Base-by-base conservation (phyloP, 2,888 invertebrate genomes). In the Mycalesis mineus region DNA sequence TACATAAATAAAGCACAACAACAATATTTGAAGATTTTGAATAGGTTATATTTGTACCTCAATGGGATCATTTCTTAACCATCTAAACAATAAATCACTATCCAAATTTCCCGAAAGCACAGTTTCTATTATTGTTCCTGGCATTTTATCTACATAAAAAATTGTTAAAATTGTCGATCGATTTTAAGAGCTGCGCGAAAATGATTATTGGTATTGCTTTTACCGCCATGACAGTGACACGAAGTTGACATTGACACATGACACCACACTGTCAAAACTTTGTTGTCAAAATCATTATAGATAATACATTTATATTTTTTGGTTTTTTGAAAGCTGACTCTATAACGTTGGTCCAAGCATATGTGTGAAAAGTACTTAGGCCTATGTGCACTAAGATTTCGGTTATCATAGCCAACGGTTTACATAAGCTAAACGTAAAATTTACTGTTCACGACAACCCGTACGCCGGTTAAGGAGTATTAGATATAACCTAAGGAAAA, bases 121-220 rank as follows among this genome's bases (percentile, higher is more conserved):
- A 75, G 81, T 84, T 74, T 88, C 82, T 70, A 91, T 81, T 67
- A 91, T 77, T 64, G 78, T 81, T 64, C 88, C 88, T 51, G 87
- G 79, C 91, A 91, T 91, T 82, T 77, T 61, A 58, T 39, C 61
- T 63, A 58, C 56, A 65, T 57, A 54, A 62, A 64, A 44, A 68
- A 65, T 56, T 63, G 31, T 68, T 22, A 69, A 63, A 63, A 61
- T 63, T 65, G 56, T 49, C 60, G 72, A 81, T 78, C 75, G 77
- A 82, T 80, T 70, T 28, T 11, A 9, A 36, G 17, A 55, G 55
- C 55, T 63, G 63, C 62, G 62, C 63, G 63, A 52, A 59, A 62
- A 22, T 22, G 5, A 62, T 58, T 48, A n/a, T n/a, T n/a, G n/a
- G n/a, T n/a, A n/a, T 36, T 14, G 40, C 37, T 45, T 48, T 48